A percentile compares a stretch with the other conserved stretches of the same genome.
These are phyloP conservation scores for Callimorpha dominula DNA, from an alignment of 2,888 invertebrate species.

Conservation along the genomic window DNA sequence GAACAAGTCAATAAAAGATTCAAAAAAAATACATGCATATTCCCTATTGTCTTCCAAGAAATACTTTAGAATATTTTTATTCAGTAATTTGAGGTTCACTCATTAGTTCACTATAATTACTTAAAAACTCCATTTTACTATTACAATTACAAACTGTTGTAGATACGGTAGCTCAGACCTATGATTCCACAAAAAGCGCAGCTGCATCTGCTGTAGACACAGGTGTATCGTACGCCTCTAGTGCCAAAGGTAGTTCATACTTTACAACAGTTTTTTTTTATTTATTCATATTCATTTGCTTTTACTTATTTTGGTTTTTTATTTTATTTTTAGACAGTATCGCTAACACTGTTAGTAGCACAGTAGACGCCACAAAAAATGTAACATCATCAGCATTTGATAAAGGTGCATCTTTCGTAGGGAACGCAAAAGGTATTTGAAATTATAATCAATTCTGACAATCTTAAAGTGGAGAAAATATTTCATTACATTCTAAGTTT, in stretches of 20 bases:
- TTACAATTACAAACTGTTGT: constrained; percentile 42
- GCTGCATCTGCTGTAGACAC: constrained; percentile 60
- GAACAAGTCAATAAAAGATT: too few species aligned
- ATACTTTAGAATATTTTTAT: too few species aligned
- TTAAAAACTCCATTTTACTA: not conserved
- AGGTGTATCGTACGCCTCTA: constrained; percentile 59
- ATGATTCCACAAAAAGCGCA: constrained; percentile 49
- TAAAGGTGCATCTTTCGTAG: constrained; percentile 55
- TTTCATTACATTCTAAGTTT: too few species aligned
- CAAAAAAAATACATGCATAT: too few species aligned
- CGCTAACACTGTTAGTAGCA: constrained; percentile 23
- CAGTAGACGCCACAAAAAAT: constrained; percentile 66
- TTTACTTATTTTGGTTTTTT: not conserved
- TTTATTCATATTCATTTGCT: not conserved
- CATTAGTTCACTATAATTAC: not conserved
- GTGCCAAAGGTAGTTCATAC: constrained; percentile 61
- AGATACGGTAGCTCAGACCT: constrained; percentile 66
- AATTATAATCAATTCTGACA: not conserved
- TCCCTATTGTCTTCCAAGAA: too few species aligned
- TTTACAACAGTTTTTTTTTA: too few species aligned
- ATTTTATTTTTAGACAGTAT: constrained; percentile 6
- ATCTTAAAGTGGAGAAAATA: too few species aligned
- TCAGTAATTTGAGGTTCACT: not conserved
- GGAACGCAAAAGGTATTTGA: constrained; percentile 56
- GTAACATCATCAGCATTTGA: constrained; percentile 57